A percentile compares a stretch with the other conserved stretches of the same genome.
phyloP scores from a whole-genome alignment of 1,140 invertebrate species.

The Drosophila neocordata region DNA sequence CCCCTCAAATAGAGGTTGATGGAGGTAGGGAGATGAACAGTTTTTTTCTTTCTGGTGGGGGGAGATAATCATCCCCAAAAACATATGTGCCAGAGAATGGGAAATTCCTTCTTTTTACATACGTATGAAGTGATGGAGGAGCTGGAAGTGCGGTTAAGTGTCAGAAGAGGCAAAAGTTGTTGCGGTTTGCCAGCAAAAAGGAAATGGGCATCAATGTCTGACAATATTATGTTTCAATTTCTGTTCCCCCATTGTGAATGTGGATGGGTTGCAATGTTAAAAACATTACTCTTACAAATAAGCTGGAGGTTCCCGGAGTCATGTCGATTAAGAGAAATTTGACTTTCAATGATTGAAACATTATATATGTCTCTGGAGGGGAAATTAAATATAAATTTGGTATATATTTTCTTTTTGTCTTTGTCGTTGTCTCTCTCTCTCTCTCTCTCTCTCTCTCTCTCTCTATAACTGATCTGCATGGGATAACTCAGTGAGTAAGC shows the following conservation, averaged over 20 bases:
- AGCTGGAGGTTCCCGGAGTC: slow-evolving; percentile 16
- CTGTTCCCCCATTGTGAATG: slow-evolving; percentile 16
- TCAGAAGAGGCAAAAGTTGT: slow-evolving; percentile 55
- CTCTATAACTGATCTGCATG: too few relatives aligned
- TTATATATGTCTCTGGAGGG: slow-evolving; percentile 29
- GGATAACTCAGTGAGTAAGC: background rate
- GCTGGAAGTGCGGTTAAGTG: slow-evolving; percentile 55
- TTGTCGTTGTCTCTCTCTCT: too few relatives aligned
- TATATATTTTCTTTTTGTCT: too few relatives aligned
- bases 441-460: too few relatives aligned
- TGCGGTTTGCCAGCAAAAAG: slow-evolving; percentile 64
- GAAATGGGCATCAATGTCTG: slow-evolving; percentile 79
- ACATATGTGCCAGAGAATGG: slow-evolving; percentile 54
- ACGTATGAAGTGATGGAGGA: background rate
- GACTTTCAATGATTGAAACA: slow-evolving; percentile 58
- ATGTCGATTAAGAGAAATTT: slow-evolving; percentile 47
- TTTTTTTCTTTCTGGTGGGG: slow-evolving; percentile 21
- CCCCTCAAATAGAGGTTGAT: background rate
- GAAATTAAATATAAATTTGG: slow-evolving; percentile 35
- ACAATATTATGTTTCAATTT: slow-evolving; percentile 80
- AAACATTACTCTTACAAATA: slow-evolving; percentile 43
- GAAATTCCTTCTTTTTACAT: slow-evolving; percentile 61
- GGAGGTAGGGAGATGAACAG: slow-evolving; percentile 24
- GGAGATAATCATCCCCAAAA: slow-evolving; percentile 56
- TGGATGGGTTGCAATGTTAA: slow-evolving; percentile 23